phyloP scores from a whole-genome alignment of 2,797 vertebrate species.

The Columba guinea region DNA sequence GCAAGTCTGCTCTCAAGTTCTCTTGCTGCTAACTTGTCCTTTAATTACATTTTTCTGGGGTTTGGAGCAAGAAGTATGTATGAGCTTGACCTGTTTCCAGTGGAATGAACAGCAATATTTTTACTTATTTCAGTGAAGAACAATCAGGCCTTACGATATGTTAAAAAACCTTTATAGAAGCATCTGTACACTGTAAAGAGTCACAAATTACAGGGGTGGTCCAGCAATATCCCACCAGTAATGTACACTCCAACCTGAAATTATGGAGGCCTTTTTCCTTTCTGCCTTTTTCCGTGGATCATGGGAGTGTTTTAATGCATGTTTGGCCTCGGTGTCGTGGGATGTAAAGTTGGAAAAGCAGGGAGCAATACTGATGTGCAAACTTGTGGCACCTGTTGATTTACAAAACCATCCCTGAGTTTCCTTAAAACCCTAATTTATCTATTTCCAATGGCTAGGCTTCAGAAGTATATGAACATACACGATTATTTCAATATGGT shows the following conservation, averaged over 20 bases:
- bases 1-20: neutral
- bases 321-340: neutral
- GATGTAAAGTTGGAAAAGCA: neutral
- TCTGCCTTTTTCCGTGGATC: neutral
- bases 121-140: neutral
- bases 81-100: neutral
- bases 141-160: neutral
- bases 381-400: neutral
- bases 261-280: neutral
- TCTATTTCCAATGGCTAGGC: neutral
- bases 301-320: neutral
- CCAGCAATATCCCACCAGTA: neutral
- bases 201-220: rapidly evolving
- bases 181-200: neutral
- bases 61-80: neutral
- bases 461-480: neutral
- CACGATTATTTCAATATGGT: neutral
- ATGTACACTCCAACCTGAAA: neutral
- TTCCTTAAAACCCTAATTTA: neutral
- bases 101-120: neutral
- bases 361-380: neutral
- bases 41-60: neutral
- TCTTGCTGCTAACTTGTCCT: neutral
- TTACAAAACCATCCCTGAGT: neutral
- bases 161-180: neutral